Conservation (phyloP, 2,888 invertebrate species). For the Antheraea yamamai region DNA sequence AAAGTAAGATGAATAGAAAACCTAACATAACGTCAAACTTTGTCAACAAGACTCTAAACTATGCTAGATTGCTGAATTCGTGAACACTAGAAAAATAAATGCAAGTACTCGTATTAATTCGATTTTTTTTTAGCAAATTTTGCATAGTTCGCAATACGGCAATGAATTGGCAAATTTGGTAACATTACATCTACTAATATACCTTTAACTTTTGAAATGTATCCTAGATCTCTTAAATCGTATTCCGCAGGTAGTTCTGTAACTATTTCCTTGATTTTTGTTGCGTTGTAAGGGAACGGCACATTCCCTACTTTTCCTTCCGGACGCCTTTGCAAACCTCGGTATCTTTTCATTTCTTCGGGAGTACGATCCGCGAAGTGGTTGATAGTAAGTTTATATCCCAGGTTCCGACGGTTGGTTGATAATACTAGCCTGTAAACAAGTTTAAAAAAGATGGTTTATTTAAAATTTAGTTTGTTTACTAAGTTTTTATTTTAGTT, state of each 20-base stretch:
- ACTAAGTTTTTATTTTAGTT: neutral
- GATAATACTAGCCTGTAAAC: slow-evolving; percentile 43
- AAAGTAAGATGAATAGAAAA: neutral
- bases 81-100: neutral
- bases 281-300: slow-evolving; percentile 56
- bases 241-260: slow-evolving; percentile 49
- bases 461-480: neutral
- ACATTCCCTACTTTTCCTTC: slow-evolving; percentile 49
- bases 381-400: slow-evolving; percentile 58
- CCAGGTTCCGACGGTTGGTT: slow-evolving; percentile 50
- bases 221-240: slow-evolving; percentile 54
- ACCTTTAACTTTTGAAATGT: slow-evolving; percentile 58
- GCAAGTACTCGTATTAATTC: no score
- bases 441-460: neutral
- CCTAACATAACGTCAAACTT: neutral
- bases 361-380: slow-evolving; percentile 62
- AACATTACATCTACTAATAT: slow-evolving; percentile 26
- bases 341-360: slow-evolving; percentile 51
- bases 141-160: no score
- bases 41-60: neutral
- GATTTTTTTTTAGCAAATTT: no score
- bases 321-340: slow-evolving; percentile 45
- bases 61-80: neutral
- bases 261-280: slow-evolving; percentile 36
- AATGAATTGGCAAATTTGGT: no score